Evolutionary conservation across 2,797 vertebrate species (phyloP), one percentile per base, ranked within the genome.

Genomic region (Galagoides demidoff): DNA sequence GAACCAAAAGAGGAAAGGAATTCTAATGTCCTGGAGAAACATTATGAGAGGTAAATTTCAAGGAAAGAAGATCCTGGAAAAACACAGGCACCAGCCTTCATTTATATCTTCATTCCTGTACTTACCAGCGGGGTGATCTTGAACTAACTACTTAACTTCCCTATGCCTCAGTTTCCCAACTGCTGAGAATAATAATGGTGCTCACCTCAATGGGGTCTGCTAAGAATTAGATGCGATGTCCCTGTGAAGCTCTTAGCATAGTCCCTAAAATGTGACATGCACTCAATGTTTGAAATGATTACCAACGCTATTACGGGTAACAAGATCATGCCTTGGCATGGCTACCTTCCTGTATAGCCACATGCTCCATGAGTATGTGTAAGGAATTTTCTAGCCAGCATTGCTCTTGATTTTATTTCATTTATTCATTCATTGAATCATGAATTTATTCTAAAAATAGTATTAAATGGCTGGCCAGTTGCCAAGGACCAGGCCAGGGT

Each of bases 391-490:
- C n/a, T 77, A 20, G 57, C 3, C 71, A 85, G 37, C 25, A 31
- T 63, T 29, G 29, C 37, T 63, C 57, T 63, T 82, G 43, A 82
- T 39, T 27, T 37, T 82, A 31, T 63, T 43, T 22, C 20, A 77
- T 66, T 90, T 92, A 87, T 59, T 95, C 3, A 71, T 73, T 73
- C 45, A 61, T 57, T 66, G 61, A 84, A 14, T 82, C 57, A 31
- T 68, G 85, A 89, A 77, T 68, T 83, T 23, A 79, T 66, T 85
- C 20, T 81, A 94, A 55, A 77, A 82, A 66, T n/a, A 61, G 52
- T 29, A 7, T 23, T 12, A 52, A 89, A 19, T 16, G 64, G 55
- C 39, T 70, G 63, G 23, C 43, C 23, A 43, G 34, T 52, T 59
- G 43, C 92, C 76, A 79, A 71, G 13, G 43, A 81, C 45, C 12